Conservation (phyloP, 2,113 vertebrate species). For the Pituophis catenifer region DNA sequence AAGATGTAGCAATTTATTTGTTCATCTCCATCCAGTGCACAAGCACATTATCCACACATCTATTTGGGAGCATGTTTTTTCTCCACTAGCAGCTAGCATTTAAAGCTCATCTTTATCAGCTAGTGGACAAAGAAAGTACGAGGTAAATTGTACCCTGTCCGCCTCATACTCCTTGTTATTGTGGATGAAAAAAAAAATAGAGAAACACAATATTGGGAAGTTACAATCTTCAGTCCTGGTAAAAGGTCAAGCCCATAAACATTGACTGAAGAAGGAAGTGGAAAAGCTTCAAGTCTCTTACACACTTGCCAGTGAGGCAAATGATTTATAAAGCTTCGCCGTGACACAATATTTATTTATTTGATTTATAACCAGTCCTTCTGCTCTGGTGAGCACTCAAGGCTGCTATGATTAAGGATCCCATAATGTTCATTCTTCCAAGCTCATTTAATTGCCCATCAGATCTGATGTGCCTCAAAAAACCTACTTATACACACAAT, state of each 20-base stretch:
- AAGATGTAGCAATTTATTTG: neutral
- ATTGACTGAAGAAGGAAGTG: neutral
- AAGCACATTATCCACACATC: rapidly evolving
- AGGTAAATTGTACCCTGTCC: neutral
- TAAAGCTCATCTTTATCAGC: neutral
- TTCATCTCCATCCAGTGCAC: slow-evolving; percentile 15
- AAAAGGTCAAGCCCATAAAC: neutral
- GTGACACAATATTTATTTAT: neutral
- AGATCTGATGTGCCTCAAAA: neutral
- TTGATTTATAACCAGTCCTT: neutral
- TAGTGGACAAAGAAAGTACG: rapidly evolving
- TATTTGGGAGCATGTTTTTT: neutral
- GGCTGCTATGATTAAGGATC: neutral
- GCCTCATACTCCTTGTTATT: neutral
- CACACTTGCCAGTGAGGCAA: neutral
- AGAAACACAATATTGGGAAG: neutral
- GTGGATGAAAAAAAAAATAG: neutral
- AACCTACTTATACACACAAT: rapidly evolving
- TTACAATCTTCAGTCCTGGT: neutral
- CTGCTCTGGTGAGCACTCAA: neutral
- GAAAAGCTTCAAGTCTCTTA: neutral
- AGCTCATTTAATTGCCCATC: neutral
- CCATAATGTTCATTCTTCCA: neutral
- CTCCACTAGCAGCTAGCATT: rapidly evolving
- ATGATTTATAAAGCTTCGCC: neutral